These are phyloP conservation scores for Drosophila nebulosa DNA, from an alignment of 1,140 invertebrate genomes.

Conservation along the genomic window DNA sequence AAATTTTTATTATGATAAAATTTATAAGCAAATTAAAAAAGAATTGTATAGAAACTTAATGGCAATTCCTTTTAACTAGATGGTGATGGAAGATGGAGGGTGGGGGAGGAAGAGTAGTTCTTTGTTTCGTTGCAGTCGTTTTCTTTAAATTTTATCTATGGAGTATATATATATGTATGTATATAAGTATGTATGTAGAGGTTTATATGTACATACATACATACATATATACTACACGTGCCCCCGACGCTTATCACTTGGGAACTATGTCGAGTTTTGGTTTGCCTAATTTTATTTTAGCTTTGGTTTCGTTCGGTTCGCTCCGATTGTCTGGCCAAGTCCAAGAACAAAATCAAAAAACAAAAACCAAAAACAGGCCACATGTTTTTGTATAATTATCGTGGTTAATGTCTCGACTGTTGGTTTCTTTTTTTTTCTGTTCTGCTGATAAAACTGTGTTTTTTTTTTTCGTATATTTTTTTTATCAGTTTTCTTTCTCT, in stretches of 20 bases:
- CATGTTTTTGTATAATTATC: slow-evolving; percentile 77
- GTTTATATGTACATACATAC: background rate
- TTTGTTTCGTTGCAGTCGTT: background rate
- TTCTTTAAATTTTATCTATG: background rate
- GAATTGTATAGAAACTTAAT: background rate
- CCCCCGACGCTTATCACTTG: slow-evolving; percentile 3
- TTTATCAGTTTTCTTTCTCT: slow-evolving; percentile 34
- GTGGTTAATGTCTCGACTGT: slow-evolving; percentile 67
- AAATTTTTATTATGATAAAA: background rate
- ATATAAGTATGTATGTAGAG: background rate
- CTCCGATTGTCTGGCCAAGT: slow-evolving; percentile 31
- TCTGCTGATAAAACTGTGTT: slow-evolving; percentile 34
- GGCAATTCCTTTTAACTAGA: background rate
- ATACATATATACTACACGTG: slow-evolving; percentile 1
- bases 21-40: background rate
- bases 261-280: background rate
- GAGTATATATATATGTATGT: background rate
- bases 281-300: slow-evolving; percentile 36
- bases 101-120: no score
- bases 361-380: slow-evolving; percentile 42
- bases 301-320: slow-evolving; percentile 10
- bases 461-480: slow-evolving; percentile 5
- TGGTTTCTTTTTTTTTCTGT: slow-evolving; percentile 15
- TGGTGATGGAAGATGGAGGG: background rate
- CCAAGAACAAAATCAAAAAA: slow-evolving; percentile 30